phyloP scores from a whole-genome alignment of 1,140 invertebrate species.

The Zaprionus davidi region DNA sequence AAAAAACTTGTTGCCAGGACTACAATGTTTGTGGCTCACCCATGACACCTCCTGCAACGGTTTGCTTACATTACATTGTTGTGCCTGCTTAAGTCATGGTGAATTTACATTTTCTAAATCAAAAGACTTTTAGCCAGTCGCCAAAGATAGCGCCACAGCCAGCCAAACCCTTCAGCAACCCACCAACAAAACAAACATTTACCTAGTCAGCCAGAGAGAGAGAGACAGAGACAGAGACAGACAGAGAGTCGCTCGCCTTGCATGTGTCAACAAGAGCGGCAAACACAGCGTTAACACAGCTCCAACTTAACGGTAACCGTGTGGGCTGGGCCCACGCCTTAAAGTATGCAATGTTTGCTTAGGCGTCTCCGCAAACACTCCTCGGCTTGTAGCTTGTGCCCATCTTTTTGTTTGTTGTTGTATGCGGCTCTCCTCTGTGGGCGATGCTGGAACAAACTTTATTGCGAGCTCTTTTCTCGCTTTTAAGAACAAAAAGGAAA shows the following conservation, averaged over 20 bases:
- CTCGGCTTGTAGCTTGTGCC: conserved; percentile 18
- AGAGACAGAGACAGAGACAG: background rate
- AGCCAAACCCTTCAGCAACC: background rate
- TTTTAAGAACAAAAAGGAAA: conserved; percentile 24
- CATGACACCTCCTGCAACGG: conserved; percentile 38
- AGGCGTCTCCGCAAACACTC: conserved; percentile 57
- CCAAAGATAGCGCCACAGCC: conserved; percentile 20
- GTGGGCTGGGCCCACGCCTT: conserved; percentile 36
- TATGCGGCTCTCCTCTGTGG: conserved; percentile 28
- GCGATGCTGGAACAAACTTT: conserved; percentile 39
- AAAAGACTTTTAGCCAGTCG: conserved; percentile 66
- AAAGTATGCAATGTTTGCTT: conserved; percentile 77
- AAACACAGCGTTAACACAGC: conserved; percentile 47
- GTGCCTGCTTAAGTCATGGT: conserved; percentile 51
- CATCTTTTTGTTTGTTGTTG: conserved; percentile 13
- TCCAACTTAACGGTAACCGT: conserved; percentile 36
- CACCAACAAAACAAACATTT: conserved; percentile 21
- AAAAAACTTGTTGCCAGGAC: conserved; percentile 70
- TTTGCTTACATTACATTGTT: conserved; percentile 64
- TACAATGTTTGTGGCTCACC: conserved; percentile 62
- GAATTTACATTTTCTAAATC: conserved; percentile 77
- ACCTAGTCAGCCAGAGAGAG: conserved; percentile 22
- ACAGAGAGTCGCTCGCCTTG: conserved; percentile 15
- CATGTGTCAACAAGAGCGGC: conserved; percentile 51
- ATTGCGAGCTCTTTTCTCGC: conserved; percentile 36